Base-by-base conservation (phyloP, 1,140 invertebrate genomes). In the Teleopsis dalmanni region DNA sequence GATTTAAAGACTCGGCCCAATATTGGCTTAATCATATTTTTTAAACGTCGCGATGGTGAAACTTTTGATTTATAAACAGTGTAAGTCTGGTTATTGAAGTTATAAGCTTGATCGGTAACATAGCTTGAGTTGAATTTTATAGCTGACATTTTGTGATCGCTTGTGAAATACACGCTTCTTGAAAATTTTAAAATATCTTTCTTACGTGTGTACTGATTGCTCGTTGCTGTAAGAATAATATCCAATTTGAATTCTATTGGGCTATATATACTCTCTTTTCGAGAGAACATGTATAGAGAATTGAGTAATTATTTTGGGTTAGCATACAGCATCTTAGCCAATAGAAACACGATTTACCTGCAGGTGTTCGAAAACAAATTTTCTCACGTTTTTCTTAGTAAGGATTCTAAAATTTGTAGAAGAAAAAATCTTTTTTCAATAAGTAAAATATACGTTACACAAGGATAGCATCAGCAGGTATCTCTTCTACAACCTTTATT, bases 271-370 rank as follows among this genome's bases (percentile, higher is more conserved):
- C 50, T 52, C 41, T 35, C 26, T 36, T 38, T 23, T 2, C 0
- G 29, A 16, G 16, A 8, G 25, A 14, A 7, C 31, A 0, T 33
- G 41, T 16, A 13, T 14, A 16, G 40, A n/a, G 33, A 34, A 41
- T 47, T 53, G 33, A 6, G 35, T 51, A 48, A 44, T 52, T 50
- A 50, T 47, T 44, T 19, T 14, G 4, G 11, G 4, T n/a, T n/a
- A n/a, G n/a, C n/a, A n/a, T n/a, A n/a, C 53, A 58, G 59, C 56
- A 54, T 63, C 63, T 65, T 53, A 22, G 35, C 64, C 63, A 67
- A 66, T 63, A 45, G 34, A 53, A 37, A 18, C 10, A 27, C n/a
- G 13, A 27, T 31, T 38, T 13, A 36, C 44, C 26, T 40, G 57
- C 60, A 67, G 64, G 63, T 66, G 61, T 46, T 55, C 41, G 48